phyloP scores from a whole-genome alignment of 2,797 vertebrate genomes.

The Limosa lapponica region DNA sequence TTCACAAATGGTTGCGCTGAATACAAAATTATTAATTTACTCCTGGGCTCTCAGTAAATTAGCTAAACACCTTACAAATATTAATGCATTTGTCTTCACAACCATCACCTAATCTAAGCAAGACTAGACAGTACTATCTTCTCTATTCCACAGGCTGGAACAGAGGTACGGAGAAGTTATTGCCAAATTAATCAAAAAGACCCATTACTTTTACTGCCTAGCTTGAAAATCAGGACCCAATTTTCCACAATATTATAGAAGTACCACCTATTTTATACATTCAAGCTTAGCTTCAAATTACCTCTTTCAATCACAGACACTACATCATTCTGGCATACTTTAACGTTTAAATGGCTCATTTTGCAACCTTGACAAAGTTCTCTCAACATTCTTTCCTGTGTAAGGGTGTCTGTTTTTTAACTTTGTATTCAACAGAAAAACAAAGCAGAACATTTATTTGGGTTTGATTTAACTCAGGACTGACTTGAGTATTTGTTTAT shows the following conservation, averaged over 20 bases:
- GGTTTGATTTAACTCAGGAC: neutral
- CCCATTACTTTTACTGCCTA: constrained; percentile 10
- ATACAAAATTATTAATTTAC: constrained; percentile 20
- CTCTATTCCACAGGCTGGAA: neutral
- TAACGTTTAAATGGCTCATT: neutral
- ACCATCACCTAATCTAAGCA: neutral
- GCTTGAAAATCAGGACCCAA: constrained; percentile 29
- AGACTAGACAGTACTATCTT: neutral
- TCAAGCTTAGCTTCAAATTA: constrained; percentile 44
- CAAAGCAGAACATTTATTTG: neutral
- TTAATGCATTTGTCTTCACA: constrained; percentile 17
- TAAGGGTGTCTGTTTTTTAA: neutral
- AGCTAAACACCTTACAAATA: neutral
- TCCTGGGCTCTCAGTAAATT: neutral
- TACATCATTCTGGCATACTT: constrained; percentile 29
- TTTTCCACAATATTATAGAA: constrained; percentile 49
- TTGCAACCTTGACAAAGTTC: neutral
- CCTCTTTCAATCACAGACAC: constrained; percentile 28
- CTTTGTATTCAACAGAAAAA: neutral
- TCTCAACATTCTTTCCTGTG: neutral
- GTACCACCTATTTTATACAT: constrained; percentile 34
- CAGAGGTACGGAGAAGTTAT: constrained; percentile 28
- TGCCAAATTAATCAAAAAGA: constrained; percentile 44
- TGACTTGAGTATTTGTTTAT: neutral
- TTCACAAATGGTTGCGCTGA: neutral